Evolutionary conservation across 2,113 vertebrate species (phyloP).

Genomic region (Poeciliopsis occidentalis): DNA sequence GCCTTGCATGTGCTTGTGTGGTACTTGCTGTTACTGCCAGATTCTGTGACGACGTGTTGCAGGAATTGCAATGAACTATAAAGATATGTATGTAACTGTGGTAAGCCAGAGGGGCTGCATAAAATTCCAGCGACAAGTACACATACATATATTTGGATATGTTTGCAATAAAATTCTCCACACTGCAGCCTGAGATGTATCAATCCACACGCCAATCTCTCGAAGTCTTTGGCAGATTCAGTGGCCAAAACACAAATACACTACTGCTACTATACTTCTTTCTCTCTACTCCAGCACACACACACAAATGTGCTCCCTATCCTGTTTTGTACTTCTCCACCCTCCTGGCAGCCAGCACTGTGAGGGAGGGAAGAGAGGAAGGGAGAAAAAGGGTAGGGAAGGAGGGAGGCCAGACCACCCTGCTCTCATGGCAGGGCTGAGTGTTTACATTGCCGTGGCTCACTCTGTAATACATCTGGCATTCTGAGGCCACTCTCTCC

Average conservation of each 20-base stretch:
- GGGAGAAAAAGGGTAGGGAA: slow-evolving; percentile 50
- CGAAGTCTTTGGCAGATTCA: slow-evolving; percentile 70
- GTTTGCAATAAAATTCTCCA: slow-evolving; percentile 65
- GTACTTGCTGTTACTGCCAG: slow-evolving; percentile 50
- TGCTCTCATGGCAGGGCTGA: slow-evolving; percentile 93
- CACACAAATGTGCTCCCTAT: slow-evolving; percentile 47
- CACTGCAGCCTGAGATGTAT: slow-evolving; percentile 63
- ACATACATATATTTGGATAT: slow-evolving; percentile 18
- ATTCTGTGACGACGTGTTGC: slow-evolving; percentile 59
- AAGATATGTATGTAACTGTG: slow-evolving; percentile 42
- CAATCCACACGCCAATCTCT: slow-evolving; percentile 77
- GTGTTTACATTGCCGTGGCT: slow-evolving; percentile 98
- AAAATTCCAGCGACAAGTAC: slow-evolving; percentile 40
- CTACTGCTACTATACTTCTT: slow-evolving; percentile 83
- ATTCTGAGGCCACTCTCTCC: slow-evolving; percentile 94
- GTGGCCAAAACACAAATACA: slow-evolving; percentile 86
- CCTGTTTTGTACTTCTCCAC: slow-evolving; percentile 74
- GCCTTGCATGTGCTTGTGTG: slow-evolving; percentile 54
- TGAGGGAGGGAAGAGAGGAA: slow-evolving; percentile 73
- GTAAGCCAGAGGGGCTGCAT: slow-evolving; percentile 42
- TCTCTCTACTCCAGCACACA: slow-evolving; percentile 24
- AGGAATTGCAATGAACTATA: slow-evolving; percentile 69
- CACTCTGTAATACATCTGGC: slow-evolving; percentile 99
- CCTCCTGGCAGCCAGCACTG: slow-evolving; percentile 73
- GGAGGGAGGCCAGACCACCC: slow-evolving; percentile 90